A percentile compares a stretch with the other conserved stretches of the same genome.
Conservation (phyloP, 1,140 invertebrate species). For the Xylocopa sonorina region DNA sequence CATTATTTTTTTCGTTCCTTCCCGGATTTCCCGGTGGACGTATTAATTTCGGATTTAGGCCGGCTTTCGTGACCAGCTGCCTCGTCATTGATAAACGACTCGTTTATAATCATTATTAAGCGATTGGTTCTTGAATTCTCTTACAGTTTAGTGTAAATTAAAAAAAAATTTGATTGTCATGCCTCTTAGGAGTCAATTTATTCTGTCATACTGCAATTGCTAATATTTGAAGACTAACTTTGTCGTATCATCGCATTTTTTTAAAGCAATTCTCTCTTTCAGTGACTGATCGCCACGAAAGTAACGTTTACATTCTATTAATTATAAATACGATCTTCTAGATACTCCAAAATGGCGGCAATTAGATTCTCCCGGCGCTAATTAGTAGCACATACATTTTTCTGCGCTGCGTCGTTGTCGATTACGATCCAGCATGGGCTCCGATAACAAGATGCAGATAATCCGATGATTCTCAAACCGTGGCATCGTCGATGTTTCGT, state of each 20-base stretch:
- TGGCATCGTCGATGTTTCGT: background rate
- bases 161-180: too few species aligned
- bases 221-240: too few species aligned
- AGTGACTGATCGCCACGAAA: too few species aligned
- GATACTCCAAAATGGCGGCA: background rate
- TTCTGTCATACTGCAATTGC: too few species aligned
- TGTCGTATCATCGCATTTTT: too few species aligned
- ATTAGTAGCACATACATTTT: background rate
- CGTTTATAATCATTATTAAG: background rate
- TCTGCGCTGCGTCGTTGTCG: conserved; percentile 33
- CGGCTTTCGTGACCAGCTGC: background rate
- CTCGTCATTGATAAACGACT: background rate
- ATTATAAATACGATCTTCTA: too few species aligned
- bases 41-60: background rate
- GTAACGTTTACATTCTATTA: too few species aligned
- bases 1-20: conserved; percentile 9
- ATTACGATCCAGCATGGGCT: conserved; percentile 60
- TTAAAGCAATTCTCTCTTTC: too few species aligned
- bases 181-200: too few species aligned
- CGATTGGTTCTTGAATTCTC: too few species aligned
- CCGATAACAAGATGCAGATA: conserved; percentile 44
- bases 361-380: background rate
- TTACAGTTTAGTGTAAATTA: too few species aligned
- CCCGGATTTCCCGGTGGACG: background rate
- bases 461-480: conserved; percentile 40